Base-by-base conservation (phyloP, 2,113 vertebrate genomes). In the Zootoca vivipara region DNA sequence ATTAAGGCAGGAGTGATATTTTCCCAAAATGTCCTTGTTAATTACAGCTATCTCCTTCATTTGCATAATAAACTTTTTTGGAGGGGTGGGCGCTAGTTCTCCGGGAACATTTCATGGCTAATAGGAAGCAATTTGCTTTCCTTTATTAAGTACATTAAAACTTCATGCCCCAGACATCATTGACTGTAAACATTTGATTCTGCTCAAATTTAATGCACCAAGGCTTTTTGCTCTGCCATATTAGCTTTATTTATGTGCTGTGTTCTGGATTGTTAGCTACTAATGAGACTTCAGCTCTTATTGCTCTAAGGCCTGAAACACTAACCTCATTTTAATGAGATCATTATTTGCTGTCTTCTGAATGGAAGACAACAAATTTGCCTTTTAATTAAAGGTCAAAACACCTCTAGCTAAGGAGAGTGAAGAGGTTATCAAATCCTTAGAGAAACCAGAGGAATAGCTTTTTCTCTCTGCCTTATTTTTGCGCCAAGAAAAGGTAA, bases 291-390 rank as follows among this genome's bases (percentile, higher is more conserved):
- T 96, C 89, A 80, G 92, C 96, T 96, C 96, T 95, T 93, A 96
- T 87, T 95, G 97, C 96, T 96, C 94, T 93, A 92, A 97, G 96
- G 96, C 96, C 96, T 93, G 46, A 95, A 97, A 97, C 96, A 94
- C 96, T 97, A 97, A 96, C 97, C 96, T 97, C 96, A 97, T 98
- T 98, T 98, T 98, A 98, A 99, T 98, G 98, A 98, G 97, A 98
- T 98, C 98, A 98, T 99, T 98, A 98, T 98, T 98, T 97, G 97
- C 97, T 98, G 98, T 97, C 97, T 97, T 97, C 97, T 97, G 96
- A 98, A 98, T 97, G 97, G 98, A 97, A 98, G 97, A 97, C 97
- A 96, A 97, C 97, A 97, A 96, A 97, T 97, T 97, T 97, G 96
- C 94, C 96, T 96, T 98, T 97, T 97, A 97, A 97, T 97, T 97